Base-by-base conservation (phyloP, 2,888 invertebrate species). In the Apamea anceps region DNA sequence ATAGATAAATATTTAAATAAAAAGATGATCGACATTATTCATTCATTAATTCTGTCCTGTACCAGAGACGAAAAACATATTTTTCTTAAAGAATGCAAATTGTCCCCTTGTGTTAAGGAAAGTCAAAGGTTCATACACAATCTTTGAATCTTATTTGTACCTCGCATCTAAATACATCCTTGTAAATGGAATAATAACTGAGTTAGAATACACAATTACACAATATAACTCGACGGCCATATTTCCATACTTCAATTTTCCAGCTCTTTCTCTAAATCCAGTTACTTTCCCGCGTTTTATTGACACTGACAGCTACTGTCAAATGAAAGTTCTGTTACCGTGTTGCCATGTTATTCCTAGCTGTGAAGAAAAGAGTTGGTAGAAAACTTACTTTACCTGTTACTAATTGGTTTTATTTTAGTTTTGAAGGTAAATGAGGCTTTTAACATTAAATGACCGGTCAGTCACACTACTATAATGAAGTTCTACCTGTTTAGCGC, bases 61-160 rank as follows among this genome's bases (percentile, higher is more conserved):
- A 15, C 13, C 51, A 75, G 32, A 60, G 63, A 37, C 51, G 25
- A 45, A 68, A 82, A 60, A 65, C 15, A n/a, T n/a, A 1, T 51
- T 65, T 85, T 81, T 85, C n/a, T 8, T n/a, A 65, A 37, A 76
- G 12, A 48, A 85, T 87, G 79, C 70, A 75, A 87, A 84, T 85
- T 70, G 28, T 78, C 72, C 75, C 85, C 87, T 77, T 62, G 66
- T 42, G 65, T 51, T 71, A 51, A 79, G 80, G 80, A 85, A 84
- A 85, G 87, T 85, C 85, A 87, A 85, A 85, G 73, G 87, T 85
- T 80, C 65, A 51, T n/a, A 73, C 60, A 51, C 45, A 60, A 54
- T 63, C n/a, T 37, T 66, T n/a, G 72, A 72, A 21, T 65, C 65
- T 75, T 73, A 70, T 67, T 84, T 72, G 67, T n/a, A 60, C n/a